A percentile compares a stretch with the other conserved stretches of the same genome.
Conservation (phyloP, 2,797 vertebrate genomes). For the Acanthurus lineatus region DNA sequence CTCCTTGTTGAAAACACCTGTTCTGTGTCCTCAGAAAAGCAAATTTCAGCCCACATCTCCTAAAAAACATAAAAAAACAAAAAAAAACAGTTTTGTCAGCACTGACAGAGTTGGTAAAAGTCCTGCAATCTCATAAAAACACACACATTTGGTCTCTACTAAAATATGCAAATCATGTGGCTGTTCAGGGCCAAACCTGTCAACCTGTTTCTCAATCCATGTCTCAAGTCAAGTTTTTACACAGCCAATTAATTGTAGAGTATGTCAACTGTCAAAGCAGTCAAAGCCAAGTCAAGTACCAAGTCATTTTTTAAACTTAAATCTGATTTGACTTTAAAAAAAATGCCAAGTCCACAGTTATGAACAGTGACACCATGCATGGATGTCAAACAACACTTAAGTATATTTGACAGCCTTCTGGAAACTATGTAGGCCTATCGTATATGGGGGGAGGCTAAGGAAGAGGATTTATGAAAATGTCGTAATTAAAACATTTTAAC, state of each 20-base stretch:
- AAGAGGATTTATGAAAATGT: slow-evolving; percentile 2
- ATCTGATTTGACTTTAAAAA: not conserved
- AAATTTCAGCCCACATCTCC: no score
- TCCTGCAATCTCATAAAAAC: no score
- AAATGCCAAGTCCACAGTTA: not conserved
- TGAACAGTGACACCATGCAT: not conserved
- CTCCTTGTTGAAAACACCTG: no score
- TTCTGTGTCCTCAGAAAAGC: no score
- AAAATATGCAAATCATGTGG: not conserved
- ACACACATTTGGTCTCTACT: no score
- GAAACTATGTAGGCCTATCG: not conserved
- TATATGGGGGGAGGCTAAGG: not conserved
- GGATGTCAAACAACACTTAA: not conserved
- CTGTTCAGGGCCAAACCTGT: not conserved
- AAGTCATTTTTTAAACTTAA: not conserved
- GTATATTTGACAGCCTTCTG: slow-evolving; percentile 15
- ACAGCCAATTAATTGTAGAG: not conserved
- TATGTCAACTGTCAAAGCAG: not conserved
- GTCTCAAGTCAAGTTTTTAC: not conserved
- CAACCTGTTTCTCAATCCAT: not conserved
- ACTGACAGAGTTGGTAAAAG: no score
- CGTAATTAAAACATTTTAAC: slow-evolving; percentile 30
- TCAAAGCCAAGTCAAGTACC: not conserved
- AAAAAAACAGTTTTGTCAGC: no score
- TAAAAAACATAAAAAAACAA: no score